Base-by-base conservation (phyloP, 2,113 vertebrate genomes). In the Entelurus aequoreus region DNA sequence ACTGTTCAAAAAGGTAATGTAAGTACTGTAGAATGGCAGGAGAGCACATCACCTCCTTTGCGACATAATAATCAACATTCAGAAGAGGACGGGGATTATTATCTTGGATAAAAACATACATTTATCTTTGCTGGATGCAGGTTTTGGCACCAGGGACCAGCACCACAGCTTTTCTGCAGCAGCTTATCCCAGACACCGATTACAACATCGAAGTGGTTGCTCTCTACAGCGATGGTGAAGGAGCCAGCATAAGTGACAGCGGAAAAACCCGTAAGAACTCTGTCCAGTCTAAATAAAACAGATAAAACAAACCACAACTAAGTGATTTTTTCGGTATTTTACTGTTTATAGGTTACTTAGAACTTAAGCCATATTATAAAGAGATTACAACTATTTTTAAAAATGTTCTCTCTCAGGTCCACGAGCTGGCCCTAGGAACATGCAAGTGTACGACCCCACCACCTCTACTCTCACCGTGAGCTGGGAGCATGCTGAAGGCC, bases 401-500 rank as follows among this genome's bases (percentile, higher is more conserved):
- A 35, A 35, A 10, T 63, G 62, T 19, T 4, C 12, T 54, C 0
- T 1, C 63, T 48, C 76, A 99, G 97, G 93, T 76, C 94, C 95
- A 75, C 92, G 95, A 14, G 91, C 95, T 72, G 96, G 92, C 40
- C 95, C 96, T 62, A 94, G 93, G 72, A 96, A 98, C 66, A 74
- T 99, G 55, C 90, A 85, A 9, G 92, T 98, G 8, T 97, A 92
- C 0, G 94, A 93, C 62, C 93, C 93, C 62, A 98, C 94, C 59
- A 97, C 95, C 66, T 96, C 89, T 11, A 94, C 93, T 59, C 93
- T 99, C 63, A 93, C 93, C 14, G 96, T 98, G 6, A 88, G 63
- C 75, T 99, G 97, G 97, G 95, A 98, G 64, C 95, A 94, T 11
- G 97, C 96, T 0, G 90, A 90, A 1, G 97, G 97, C n/a, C 93